These are phyloP conservation scores for Apis florea DNA, from an alignment of 1,140 invertebrate genomes.

Conservation along the genomic window DNA sequence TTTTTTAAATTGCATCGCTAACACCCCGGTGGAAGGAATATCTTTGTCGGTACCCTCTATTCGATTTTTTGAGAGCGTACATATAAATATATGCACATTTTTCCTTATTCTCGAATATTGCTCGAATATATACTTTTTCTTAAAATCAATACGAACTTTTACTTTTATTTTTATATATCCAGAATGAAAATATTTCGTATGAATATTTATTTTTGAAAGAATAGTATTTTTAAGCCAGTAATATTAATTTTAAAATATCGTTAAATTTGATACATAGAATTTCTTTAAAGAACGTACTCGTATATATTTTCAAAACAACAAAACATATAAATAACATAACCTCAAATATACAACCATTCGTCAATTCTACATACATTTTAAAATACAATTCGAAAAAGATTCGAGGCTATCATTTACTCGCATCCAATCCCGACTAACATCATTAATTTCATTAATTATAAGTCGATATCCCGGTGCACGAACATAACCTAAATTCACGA, in stretches of 20 bases:
- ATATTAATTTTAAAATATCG: background rate
- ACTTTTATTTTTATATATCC: no score
- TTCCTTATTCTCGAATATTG: background rate
- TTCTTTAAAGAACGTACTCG: no score
- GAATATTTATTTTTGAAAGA: no score
- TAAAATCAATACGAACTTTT: no score
- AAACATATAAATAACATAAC: background rate
- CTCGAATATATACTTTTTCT: no score
- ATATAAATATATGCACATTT: background rate
- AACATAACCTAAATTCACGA: background rate
- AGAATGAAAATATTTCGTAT: no score
- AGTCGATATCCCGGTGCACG: background rate
- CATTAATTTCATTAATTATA: background rate
- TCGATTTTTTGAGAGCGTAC: background rate
- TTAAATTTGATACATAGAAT: no score
- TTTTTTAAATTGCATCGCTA: slow-evolving; percentile 35
- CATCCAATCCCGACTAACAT: background rate
- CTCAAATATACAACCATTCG: background rate
- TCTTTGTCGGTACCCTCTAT: background rate
- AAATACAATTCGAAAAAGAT: background rate
- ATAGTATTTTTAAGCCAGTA: no score
- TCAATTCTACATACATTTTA: background rate
- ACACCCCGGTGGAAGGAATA: slow-evolving; percentile 14
- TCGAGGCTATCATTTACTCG: background rate
- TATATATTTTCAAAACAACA: no score